Conservation (phyloP, 2,888 invertebrate genomes). For the Arctia plantaginis region DNA sequence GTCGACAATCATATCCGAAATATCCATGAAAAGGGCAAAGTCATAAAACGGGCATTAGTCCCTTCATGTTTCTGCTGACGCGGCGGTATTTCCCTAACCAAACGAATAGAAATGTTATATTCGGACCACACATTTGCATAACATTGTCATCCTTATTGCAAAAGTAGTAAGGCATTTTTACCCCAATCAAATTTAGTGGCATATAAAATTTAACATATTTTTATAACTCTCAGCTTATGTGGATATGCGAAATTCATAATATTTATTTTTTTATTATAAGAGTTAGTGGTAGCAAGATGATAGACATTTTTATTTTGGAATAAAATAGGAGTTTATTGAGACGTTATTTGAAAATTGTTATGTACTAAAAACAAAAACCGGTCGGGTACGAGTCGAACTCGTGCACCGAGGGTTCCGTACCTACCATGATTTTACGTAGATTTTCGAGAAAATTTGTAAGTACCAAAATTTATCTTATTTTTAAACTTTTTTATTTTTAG, state of each 20-base stretch:
- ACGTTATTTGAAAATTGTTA: conserved; percentile 5
- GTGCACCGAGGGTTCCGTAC: too few relatives aligned
- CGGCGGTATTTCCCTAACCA: conserved; percentile 60
- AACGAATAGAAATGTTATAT: conserved; percentile 57
- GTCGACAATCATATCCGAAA: conserved; percentile 78
- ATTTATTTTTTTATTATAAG: conserved; percentile 11
- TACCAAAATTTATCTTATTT: too few relatives aligned
- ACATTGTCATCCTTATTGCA: conserved; percentile 48
- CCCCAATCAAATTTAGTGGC: conserved; percentile 44
- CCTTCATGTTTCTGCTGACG: conserved; percentile 72
- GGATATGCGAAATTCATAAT: conserved; percentile 25
- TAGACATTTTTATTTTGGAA: background rate
- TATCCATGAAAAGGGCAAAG: conserved; percentile 77
- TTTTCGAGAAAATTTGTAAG: too few relatives aligned
- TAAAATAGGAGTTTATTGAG: conserved; percentile 5
- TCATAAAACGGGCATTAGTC: conserved; percentile 80
- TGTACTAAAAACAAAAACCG: conserved; percentile 1
- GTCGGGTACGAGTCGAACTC: too few relatives aligned
- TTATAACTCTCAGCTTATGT: conserved; percentile 45
- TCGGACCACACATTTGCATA: conserved; percentile 50
- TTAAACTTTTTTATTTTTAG: too few relatives aligned
- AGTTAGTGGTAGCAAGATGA: background rate
- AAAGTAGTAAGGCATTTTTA: conserved; percentile 48
- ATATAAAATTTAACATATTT: conserved; percentile 46
- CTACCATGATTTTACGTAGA: too few relatives aligned